Evolutionary conservation across 2,888 invertebrate genomes (phyloP), one percentile per base, ranked within the genome.

Genomic region (Hylaea fasciaria): DNA sequence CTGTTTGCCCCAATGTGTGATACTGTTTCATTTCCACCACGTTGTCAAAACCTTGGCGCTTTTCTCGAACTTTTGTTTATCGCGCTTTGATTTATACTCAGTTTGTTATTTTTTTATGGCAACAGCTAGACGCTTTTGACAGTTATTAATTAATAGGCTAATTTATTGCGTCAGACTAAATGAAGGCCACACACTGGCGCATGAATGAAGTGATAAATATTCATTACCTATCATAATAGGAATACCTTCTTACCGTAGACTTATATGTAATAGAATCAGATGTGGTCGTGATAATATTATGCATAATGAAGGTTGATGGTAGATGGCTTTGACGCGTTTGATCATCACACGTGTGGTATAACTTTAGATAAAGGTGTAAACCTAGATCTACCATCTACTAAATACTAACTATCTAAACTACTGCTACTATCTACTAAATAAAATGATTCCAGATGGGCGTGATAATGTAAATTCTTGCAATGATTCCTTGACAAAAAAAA

Each of bases 81-180:
- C 80, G 77, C 52, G 82, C 70, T 61, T 76, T 86, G 85, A 85
- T 86, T 85, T 82, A 87, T 85, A 75, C 45, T 72, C 60, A 62
- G 64, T 69, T 71, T 77, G 69, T 69, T 68, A 61, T 56, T 69
- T 78, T 78, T 78, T 76, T 77, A 73, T 70, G 72, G 72, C 74
- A 68, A 68, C 69, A 72, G 71, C 70, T 75, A 74, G 68, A 67
- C 65, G 53, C 41, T 64, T 72, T 67, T 72, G 78, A 78, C 76
- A 73, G 72, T 67, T 73, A 66, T 73, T 73, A 74, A 79, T 78
- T 80, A 77, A 76, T 79, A 69, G 73, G 50, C 43, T 71, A 71
- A 76, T 70, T 75, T 71, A 70, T 77, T 69, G 63, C 61, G 44
- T 64, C 65, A 57, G 67, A 53, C 51, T 54, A 68, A 55, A 55